These are phyloP conservation scores for Geophilus truncorum DNA, from an alignment of 2,888 invertebrate genomes.

Conservation along the genomic window DNA sequence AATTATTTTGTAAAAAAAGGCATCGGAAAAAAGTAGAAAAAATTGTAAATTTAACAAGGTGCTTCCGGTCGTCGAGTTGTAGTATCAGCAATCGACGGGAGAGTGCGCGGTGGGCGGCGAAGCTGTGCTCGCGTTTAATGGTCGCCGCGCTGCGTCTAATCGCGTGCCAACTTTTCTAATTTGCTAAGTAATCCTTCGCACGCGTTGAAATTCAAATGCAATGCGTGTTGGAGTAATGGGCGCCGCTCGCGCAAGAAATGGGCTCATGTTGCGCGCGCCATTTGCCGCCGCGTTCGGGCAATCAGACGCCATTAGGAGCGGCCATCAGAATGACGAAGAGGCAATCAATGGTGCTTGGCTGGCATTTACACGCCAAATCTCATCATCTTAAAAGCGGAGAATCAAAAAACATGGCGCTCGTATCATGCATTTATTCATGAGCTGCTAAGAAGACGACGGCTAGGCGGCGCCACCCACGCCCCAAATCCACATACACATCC, in stretches of 20 bases:
- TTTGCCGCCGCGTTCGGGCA: constrained; percentile 32
- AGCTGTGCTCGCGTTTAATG: background rate
- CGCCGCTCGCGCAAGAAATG: constrained; percentile 35
- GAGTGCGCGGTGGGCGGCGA: background rate
- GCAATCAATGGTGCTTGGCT: constrained; percentile 38
- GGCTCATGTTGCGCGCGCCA: constrained; percentile 33
- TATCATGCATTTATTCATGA: constrained; percentile 38
- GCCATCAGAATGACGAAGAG: constrained; percentile 37
- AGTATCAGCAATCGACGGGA: background rate
- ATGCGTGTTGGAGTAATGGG: constrained; percentile 38
- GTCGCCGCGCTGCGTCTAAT: background rate
- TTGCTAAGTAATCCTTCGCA: constrained; percentile 32
- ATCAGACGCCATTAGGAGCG: constrained; percentile 36
- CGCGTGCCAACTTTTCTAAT: constrained; percentile 34
- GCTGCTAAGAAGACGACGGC: constrained; percentile 32
- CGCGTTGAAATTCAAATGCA: constrained; percentile 39
- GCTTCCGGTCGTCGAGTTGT: background rate
- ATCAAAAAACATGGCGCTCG: constrained; percentile 33
- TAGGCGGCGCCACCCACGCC: constrained; percentile 23
- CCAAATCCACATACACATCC: background rate
- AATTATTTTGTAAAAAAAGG: no score
- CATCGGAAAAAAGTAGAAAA: background rate
- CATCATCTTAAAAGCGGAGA: constrained; percentile 38
- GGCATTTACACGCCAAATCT: constrained; percentile 38
- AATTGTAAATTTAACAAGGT: background rate